Evolutionary conservation across 2,888 invertebrate species (phyloP), one percentile per base, ranked within the genome.

Genomic region (Drosophila falleni): DNA sequence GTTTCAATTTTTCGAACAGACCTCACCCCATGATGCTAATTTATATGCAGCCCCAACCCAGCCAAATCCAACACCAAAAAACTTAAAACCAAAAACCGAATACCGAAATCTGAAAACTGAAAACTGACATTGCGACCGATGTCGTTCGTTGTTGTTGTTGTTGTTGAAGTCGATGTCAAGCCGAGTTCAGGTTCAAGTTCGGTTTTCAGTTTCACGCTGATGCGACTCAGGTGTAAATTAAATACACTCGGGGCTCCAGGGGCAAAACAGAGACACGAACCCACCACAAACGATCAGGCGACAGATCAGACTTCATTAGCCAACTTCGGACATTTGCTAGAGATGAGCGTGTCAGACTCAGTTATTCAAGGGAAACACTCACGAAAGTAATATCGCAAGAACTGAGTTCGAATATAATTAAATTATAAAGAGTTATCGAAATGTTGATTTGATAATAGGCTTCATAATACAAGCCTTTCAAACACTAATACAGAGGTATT

Each of bases 11-110:
- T 71, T 46, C 58, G n/a, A 66, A 42, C 69, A 69, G 80, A 88
- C 86, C 86, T 88, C 88, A 84, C 86, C 86, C 86, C 88, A 78
- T 87, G 85, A 84, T 88, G 88, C 84, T 86, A 86, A 86, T 86
- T 86, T 86, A 86, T 86, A 73, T 86, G 86, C 76, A 65, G 72
- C 71, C 71, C 81, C 81, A 77, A 58, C 80, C 69, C 68, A 62
- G 35, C 35, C 56, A 75, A 61, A 61, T 11, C 37, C 49, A 13
- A 41, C 35, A 31, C 46, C 56, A 23, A 62, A 46, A 54, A 60
- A 29, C 53, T 44, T 55, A 62, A 65, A 64, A 59, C 58, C 53
- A 46, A 65, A 67, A 64, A 42, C 29, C 39, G 35, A 49, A 71
- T 66, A 33, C 50, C 49, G 31, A 65, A 64, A 65, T 46, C 35